Conservation (phyloP, 2,888 invertebrate genomes). For the Drosophila subquinaria region DNA sequence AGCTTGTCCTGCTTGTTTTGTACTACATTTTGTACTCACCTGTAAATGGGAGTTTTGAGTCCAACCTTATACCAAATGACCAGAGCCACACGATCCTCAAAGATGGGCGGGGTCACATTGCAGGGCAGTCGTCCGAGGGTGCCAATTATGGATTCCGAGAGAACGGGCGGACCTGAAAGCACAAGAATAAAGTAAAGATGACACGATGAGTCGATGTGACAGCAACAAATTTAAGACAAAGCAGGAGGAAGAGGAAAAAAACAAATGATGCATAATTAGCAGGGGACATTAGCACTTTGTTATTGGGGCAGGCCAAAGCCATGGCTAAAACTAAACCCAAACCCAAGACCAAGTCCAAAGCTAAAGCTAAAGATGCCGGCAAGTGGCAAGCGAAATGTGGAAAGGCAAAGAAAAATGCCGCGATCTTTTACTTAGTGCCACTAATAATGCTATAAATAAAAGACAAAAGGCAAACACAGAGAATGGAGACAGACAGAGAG, state of each 20-base stretch:
- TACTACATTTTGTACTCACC: constrained; percentile 72
- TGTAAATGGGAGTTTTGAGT: constrained; percentile 85
- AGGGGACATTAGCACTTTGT: constrained; percentile 79
- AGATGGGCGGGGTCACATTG: constrained; percentile 85
- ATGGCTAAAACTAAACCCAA: constrained; percentile 18
- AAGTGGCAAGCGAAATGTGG: constrained; percentile 26
- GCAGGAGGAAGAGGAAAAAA: constrained; percentile 11
- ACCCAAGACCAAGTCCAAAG: neutral
- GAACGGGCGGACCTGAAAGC: constrained; percentile 84
- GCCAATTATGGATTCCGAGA: constrained; percentile 85
- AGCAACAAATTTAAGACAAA: constrained; percentile 19
- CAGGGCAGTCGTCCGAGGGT: constrained; percentile 85
- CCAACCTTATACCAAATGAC: constrained; percentile 86
- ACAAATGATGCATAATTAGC: constrained; percentile 82
- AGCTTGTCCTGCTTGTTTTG: too few species aligned
- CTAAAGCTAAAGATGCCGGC: constrained; percentile 41
- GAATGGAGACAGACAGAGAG: neutral
- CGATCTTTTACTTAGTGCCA: constrained; percentile 78
- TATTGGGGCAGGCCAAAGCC: constrained; percentile 64
- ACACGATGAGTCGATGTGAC: constrained; percentile 58
- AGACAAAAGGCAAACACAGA: constrained; percentile 39
- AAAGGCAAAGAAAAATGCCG: constrained; percentile 50
- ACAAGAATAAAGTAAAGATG: constrained; percentile 26
- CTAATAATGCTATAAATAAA: constrained; percentile 80
- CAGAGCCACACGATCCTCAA: constrained; percentile 85